Evolutionary conservation across 2,797 vertebrate genomes (phyloP).

Genomic region (Phataginus tetradactyla): DNA sequence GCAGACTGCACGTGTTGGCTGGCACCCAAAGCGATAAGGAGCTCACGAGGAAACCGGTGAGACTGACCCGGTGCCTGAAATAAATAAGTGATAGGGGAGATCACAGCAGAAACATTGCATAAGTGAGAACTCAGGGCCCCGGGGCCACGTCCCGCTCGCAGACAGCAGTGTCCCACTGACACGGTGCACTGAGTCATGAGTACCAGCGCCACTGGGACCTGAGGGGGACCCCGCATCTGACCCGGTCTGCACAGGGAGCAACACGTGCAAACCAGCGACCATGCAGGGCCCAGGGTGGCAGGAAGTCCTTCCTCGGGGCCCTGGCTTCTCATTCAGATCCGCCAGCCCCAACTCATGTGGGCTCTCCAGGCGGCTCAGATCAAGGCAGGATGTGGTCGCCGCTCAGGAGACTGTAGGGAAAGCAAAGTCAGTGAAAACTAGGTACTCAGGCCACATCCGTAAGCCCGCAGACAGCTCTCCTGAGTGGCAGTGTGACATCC

Average conservation of each 20-base stretch:
- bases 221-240: no score
- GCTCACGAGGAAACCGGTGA: neutral
- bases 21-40: neutral
- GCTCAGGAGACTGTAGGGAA: neutral
- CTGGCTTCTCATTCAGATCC: neutral
- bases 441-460: no score
- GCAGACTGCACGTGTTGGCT: no score
- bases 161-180: neutral
- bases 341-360: neutral
- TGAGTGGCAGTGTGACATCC: fast-evolving
- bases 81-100: neutral
- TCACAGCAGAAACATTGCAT: no score
- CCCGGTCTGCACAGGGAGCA: no score
- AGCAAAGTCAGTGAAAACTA: neutral
- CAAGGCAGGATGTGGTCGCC: neutral
- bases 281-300: neutral
- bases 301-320: neutral
- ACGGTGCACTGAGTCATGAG: no score
- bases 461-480: no score
- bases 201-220: neutral
- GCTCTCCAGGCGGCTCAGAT: neutral
- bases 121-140: fast-evolving
- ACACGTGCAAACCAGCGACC: no score
- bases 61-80: neutral
- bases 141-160: neutral